Conservation (phyloP, 2,113 vertebrate genomes). For the Phrynocephalus versicolor region DNA sequence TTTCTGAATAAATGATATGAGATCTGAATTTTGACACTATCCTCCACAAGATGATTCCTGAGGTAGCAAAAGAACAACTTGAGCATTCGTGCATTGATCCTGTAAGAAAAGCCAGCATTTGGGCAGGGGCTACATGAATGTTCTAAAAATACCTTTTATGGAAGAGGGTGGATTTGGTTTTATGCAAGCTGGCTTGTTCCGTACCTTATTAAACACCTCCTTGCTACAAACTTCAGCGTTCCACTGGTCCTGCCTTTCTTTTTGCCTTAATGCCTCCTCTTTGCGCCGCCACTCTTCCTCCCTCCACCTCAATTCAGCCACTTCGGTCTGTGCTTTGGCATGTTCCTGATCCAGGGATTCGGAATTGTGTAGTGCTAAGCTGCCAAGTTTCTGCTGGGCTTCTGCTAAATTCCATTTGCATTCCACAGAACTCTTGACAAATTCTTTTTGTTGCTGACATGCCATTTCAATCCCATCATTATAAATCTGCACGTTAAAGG, state of each 20-base stretch:
- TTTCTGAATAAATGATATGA: background rate
- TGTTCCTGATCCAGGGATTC: slow-evolving; percentile 92
- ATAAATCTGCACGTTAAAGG: slow-evolving; percentile 66
- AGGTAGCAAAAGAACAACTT: background rate
- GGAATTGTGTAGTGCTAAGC: slow-evolving; percentile 89
- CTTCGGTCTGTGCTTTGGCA: slow-evolving; percentile 82
- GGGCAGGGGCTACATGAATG: background rate
- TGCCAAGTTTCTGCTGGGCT: slow-evolving; percentile 92
- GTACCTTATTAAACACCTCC: slow-evolving; percentile 95
- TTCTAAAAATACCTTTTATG: background rate
- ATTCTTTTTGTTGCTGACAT: slow-evolving; percentile 88
- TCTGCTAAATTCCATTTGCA: slow-evolving; percentile 94
- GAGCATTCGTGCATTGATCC: background rate
- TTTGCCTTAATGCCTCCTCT: slow-evolving; percentile 86
- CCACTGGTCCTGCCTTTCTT: slow-evolving; percentile 81
- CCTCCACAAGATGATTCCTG: background rate
- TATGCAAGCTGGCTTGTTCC: background rate
- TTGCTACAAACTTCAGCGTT: slow-evolving; percentile 81
- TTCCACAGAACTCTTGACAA: slow-evolving; percentile 88
- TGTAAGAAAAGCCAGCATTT: background rate
- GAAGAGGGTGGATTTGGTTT: background rate
- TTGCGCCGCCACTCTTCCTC: slow-evolving; percentile 95
- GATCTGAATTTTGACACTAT: background rate
- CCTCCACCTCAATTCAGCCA: slow-evolving; percentile 82
- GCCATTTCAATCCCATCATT: slow-evolving; percentile 83